Percentiles rank a stretch among this genome's conserved stretches.
Evolutionary conservation across 2,797 vertebrate genomes (phyloP).

Genomic region (Allobates femoralis): DNA sequence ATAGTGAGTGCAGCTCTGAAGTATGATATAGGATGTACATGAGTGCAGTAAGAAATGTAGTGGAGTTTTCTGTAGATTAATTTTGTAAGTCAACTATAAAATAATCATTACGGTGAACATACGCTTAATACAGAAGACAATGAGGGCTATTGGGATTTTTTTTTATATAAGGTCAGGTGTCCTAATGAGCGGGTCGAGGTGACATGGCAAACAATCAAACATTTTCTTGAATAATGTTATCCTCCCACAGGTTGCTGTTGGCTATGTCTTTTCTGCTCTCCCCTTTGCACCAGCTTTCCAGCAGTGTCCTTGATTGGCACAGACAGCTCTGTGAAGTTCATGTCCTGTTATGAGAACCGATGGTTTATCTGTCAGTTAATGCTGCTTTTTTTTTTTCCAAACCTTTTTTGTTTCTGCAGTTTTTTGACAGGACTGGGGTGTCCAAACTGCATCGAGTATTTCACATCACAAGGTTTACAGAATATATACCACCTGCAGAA

Average conservation of each 20-base stretch:
- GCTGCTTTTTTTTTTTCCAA: slow-evolving; percentile 69
- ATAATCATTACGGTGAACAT: not conserved
- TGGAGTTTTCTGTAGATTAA: not conserved
- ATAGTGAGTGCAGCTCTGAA: not conserved
- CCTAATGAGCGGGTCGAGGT: not conserved
- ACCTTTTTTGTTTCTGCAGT: slow-evolving; percentile 84
- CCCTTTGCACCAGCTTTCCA: not conserved
- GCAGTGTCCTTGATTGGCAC: slow-evolving; percentile 10
- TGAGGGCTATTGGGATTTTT: not conserved
- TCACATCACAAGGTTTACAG: slow-evolving; percentile 96
- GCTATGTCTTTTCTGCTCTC: not conserved
- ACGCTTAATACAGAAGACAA: not conserved
- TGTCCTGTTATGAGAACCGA: slow-evolving; percentile 42
- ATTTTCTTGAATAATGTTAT: not conserved
- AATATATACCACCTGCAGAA: slow-evolving; percentile 97
- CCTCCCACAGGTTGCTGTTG: not conserved
- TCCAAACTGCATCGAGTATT: slow-evolving; percentile 98
- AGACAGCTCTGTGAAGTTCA: not conserved
- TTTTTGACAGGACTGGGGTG: slow-evolving; percentile 98
- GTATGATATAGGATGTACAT: not conserved
- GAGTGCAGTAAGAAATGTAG: too few species aligned
- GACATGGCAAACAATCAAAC: not conserved
- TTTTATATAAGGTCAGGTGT: not conserved
- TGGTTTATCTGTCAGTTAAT: slow-evolving; percentile 54
- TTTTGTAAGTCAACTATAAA: not conserved